Percentiles rank a stretch among this genome's conserved stretches.
These are phyloP conservation scores for Hippocampus comes DNA, from an alignment of 2,113 vertebrate genomes.

Conservation along the genomic window DNA sequence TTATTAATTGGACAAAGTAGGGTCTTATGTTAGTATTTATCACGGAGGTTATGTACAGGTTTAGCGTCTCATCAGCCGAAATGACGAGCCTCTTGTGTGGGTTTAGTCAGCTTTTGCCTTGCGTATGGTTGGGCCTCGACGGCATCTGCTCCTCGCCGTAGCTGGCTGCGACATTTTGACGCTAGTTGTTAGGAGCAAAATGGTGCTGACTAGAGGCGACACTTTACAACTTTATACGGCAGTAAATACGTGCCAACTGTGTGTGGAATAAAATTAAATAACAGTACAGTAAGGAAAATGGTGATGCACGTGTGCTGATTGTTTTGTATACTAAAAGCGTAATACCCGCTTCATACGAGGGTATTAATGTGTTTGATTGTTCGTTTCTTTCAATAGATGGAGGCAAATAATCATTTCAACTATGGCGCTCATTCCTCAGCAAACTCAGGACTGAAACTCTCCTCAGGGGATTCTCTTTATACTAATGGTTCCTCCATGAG, in stretches of 20 bases:
- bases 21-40: constrained; percentile 3
- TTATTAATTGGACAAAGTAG: constrained; percentile 10
- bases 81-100: constrained; percentile 45
- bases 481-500: constrained; percentile 84
- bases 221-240: not conserved
- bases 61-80: constrained; percentile 56
- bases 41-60: constrained; percentile 18
- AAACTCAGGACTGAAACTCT: constrained; percentile 94
- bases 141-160: constrained; percentile 38
- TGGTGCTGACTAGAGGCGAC: constrained; percentile 44
- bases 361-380: not conserved
- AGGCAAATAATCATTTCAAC: constrained; percentile 90
- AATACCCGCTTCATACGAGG: not conserved
- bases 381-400: constrained; percentile 73
- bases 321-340: not conserved
- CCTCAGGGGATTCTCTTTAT: constrained; percentile 91
- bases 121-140: constrained; percentile 48
- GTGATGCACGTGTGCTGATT: not conserved
- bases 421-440: constrained; percentile 85
- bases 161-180: constrained; percentile 67
- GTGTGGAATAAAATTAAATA: constrained; percentile 15
- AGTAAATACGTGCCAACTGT: not conserved
- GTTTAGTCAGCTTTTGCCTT: constrained; percentile 46
- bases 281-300: not conserved
- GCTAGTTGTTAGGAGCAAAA: constrained; percentile 43